Percentiles rank a stretch among this genome's conserved stretches.
These are phyloP conservation scores for Planococcus citri DNA, from an alignment of 1,140 invertebrate genomes.

Conservation along the genomic window DNA sequence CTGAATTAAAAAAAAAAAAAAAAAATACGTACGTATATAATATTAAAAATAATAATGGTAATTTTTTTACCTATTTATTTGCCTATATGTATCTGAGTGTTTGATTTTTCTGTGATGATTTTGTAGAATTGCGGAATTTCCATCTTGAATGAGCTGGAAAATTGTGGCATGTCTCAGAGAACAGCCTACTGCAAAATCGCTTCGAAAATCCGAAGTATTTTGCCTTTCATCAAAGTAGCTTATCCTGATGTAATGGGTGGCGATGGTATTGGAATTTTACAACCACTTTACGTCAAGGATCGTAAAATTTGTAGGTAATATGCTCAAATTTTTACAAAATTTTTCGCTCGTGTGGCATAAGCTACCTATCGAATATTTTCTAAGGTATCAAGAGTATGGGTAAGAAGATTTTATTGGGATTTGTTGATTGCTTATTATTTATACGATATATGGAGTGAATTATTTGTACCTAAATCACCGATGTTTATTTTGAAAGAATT, in stretches of 20 bases:
- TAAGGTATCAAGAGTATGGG: too few relatives aligned
- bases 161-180: constrained; percentile 18
- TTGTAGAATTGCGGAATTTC: background rate
- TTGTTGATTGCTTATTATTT: too few relatives aligned
- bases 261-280: constrained; percentile 38
- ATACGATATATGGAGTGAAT: too few relatives aligned
- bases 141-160: background rate
- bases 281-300: constrained; percentile 50
- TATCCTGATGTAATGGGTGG: constrained; percentile 57
- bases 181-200: constrained; percentile 35
- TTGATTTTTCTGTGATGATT: background rate
- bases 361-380: too few relatives aligned
- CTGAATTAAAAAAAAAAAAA: too few relatives aligned
- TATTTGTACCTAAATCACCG: too few relatives aligned
- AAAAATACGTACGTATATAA: too few relatives aligned
- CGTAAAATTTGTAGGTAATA: constrained; percentile 44
- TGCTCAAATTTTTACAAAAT: constrained; percentile 2
- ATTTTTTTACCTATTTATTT: too few relatives aligned
- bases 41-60: too few relatives aligned
- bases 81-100: background rate
- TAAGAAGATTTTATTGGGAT: background rate
- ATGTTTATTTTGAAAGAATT: too few relatives aligned
- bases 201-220: constrained; percentile 45
- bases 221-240: constrained; percentile 58
- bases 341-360: background rate